Base-by-base conservation (phyloP, 2,888 invertebrate genomes). In the Eurytoma californica region DNA sequence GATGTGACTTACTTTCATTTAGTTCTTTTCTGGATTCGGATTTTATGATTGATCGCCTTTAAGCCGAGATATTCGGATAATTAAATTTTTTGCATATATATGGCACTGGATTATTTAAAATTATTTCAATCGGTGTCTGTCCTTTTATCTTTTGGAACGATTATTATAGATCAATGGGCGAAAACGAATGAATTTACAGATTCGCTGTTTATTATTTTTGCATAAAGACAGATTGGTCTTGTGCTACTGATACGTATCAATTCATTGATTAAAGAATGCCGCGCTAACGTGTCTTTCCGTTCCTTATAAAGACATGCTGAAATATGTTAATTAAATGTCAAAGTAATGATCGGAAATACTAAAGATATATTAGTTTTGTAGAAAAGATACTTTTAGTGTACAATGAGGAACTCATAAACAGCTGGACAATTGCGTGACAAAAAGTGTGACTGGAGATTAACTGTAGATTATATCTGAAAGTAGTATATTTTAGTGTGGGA, bases 11-110 rank as follows among this genome's bases (percentile, higher is more conserved):
- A 55, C 39, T 61, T 72, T 53, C 53, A n/a, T 39, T 49, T 60
- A 18, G 16, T 58, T 68, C n/a, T 55, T 51, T 58, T 65, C 58
- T n/a, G 57, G 18, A 5, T 12, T 51, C 30, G 18, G 12, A 53
- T 30, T 47, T 24, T 28, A 67, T 74, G 79, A 79, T 74, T 51
- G 79, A 79, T 79, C 73, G 79, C 57, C 61, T 49, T 20, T 13
- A 58, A 20, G 13, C 51, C 16, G 20, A 53, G 14, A 18, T 28
- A n/a, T 20, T 20, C 18, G 58, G 51, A 63, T 58, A 39, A 69
- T 74, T 69, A 79, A 73, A 20, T 68, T 39, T 20, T 51, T 20
- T 63, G 57, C 28, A 66, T 67, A 30, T 14, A 60, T 5, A 4
- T 14, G 51, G 28, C n/a, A 14, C 13, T 16, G 60, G 57, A 57